These are phyloP conservation scores for Linurgus olivaceus DNA, from an alignment of 2,797 vertebrate genomes.

Conservation along the genomic window DNA sequence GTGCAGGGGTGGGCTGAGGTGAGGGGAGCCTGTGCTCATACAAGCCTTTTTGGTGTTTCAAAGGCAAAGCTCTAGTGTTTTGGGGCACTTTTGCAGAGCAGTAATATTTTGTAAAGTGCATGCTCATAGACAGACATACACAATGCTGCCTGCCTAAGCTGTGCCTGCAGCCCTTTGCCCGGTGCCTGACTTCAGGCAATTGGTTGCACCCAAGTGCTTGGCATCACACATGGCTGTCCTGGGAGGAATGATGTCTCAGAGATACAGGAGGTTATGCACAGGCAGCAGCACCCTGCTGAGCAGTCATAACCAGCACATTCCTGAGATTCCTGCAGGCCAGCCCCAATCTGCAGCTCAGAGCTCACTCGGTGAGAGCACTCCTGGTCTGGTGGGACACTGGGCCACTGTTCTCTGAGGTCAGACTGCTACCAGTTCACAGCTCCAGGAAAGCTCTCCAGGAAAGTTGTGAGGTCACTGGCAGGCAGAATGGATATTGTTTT, in stretches of 20 bases:
- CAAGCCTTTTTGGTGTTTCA: neutral
- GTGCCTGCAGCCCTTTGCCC: neutral
- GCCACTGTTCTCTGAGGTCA: neutral
- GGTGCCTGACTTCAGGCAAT: neutral
- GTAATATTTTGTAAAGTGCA: neutral
- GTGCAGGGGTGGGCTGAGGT: neutral
- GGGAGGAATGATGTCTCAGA: neutral
- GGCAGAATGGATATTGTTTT: neutral
- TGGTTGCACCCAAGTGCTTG: fast-evolving
- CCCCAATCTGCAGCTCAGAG: neutral
- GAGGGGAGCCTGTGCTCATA: neutral
- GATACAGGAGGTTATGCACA: neutral
- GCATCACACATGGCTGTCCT: neutral
- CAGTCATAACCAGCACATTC: neutral
- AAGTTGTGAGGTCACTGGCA: neutral
- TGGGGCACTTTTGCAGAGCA: neutral
- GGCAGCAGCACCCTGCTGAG: neutral
- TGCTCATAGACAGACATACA: neutral
- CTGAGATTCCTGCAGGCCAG: neutral
- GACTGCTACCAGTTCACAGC: neutral
- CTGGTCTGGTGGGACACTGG: neutral
- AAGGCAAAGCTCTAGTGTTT: neutral
- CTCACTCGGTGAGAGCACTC: neutral
- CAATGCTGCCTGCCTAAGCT: neutral
- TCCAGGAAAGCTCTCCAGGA: neutral